phyloP scores from a whole-genome alignment of 2,797 vertebrate species.

The Podarcis lilfordi region DNA sequence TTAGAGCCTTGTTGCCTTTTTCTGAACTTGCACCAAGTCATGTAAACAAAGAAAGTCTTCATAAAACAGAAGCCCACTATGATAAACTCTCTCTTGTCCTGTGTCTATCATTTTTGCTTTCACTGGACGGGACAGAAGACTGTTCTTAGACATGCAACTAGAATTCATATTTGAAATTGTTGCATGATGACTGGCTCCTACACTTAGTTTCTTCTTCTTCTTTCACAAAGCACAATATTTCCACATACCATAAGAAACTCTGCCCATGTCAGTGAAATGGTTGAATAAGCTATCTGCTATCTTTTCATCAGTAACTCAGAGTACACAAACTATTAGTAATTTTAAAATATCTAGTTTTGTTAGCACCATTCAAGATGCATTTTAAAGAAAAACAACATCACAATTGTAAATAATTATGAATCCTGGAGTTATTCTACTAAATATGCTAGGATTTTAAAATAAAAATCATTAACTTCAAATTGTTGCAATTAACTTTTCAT shows the following conservation, averaged over 20 bases:
- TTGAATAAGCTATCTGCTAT: not conserved
- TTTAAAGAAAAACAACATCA: not conserved
- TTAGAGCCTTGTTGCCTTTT: not conserved
- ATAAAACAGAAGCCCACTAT: conserved; percentile 17
- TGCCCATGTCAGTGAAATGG: not conserved
- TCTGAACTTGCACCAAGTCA: not conserved
- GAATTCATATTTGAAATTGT: conserved; percentile 31
- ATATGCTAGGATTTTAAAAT: conserved; percentile 26
- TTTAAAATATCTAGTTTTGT: not conserved
- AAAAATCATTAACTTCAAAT: not conserved
- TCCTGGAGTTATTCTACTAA: conserved; percentile 27
- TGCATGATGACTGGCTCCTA: conserved; percentile 31
- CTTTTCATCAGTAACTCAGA: not conserved
- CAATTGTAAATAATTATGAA: conserved; percentile 36
- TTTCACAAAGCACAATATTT: conserved; percentile 35
- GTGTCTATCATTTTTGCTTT: conserved; percentile 36
- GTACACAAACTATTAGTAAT: not conserved
- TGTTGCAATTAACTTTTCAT: conserved; percentile 48
- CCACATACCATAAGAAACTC: not conserved
- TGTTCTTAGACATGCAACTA: conserved; percentile 31
- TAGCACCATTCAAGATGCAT: not conserved
- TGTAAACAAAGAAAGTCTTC: too few relatives aligned
- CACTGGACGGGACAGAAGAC: conserved; percentile 23
- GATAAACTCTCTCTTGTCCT: conserved; percentile 23
- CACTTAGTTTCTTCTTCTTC: not conserved